phyloP scores from a whole-genome alignment of 2,113 vertebrate species.

The Onychostoma macrolepis region DNA sequence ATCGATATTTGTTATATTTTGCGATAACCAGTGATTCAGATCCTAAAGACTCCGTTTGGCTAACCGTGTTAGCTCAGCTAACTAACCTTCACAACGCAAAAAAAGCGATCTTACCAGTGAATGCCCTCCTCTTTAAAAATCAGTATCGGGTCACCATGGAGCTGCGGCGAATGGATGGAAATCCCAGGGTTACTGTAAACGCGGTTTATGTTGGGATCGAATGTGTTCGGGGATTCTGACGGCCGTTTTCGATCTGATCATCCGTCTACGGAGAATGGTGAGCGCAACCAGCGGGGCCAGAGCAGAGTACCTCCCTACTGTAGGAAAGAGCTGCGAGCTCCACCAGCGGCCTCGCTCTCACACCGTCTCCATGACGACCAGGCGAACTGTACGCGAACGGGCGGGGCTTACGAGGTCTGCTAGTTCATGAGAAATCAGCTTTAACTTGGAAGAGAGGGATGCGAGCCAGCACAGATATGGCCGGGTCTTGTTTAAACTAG shows the following conservation, averaged over 20 bases:
- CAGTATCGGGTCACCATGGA: slow-evolving; percentile 27
- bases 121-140: slow-evolving; percentile 31
- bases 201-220: background rate
- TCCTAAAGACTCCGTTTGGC: slow-evolving; percentile 6
- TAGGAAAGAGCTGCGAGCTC: slow-evolving; percentile 53
- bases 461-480: background rate
- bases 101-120: slow-evolving; percentile 40
- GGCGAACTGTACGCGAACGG: slow-evolving; percentile 15
- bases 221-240: background rate
- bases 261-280: slow-evolving; percentile 4
- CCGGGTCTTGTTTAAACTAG: background rate
- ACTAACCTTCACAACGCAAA: slow-evolving; percentile 35
- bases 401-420: slow-evolving; percentile 2
- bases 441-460: background rate
- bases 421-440: slow-evolving; percentile 35
- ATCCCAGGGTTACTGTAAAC: slow-evolving; percentile 12
- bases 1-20: background rate
- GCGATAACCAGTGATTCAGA: background rate
- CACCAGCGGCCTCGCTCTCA: slow-evolving; percentile 71
- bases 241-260: slow-evolving; percentile 5
- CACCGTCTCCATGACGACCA: slow-evolving; percentile 75
- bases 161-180: slow-evolving; percentile 5
- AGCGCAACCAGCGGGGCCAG: slow-evolving; percentile 13
- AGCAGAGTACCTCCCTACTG: slow-evolving; percentile 1
- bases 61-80: slow-evolving; percentile 30